Base-by-base conservation (phyloP, 2,888 invertebrate species). In the Ganaspis brasiliensis region DNA sequence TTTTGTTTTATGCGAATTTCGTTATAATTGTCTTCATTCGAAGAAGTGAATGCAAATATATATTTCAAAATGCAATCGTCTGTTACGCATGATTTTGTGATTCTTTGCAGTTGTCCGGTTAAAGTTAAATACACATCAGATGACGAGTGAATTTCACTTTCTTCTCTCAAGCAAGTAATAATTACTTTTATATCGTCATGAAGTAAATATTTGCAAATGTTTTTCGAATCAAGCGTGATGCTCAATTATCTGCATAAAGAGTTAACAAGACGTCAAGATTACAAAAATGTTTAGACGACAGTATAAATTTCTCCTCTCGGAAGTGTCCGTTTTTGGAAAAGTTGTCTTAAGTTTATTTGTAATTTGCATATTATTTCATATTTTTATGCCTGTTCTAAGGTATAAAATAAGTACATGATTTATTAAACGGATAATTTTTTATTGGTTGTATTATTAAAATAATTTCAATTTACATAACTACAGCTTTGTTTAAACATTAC, bases 71-170 rank as follows among this genome's bases (percentile, higher is more conserved):
- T 56, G 14, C 40, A 24, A 24, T 26, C 59, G 72, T 21, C 45
- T 67, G 14, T 67, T 24, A n/a, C n/a, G 24, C 45, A 67, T 4
- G 6, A 4, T 52, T 21, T 21, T 45, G 16, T 21, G 21, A 67
- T 67, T 67, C 26, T 26, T 67, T n/a, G 24, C 24, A 73, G 76
- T 52, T 35, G 10, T 26, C 21, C 67, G 57, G 37, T 75, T 56
- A 10, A 57, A 56, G 31, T 31, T 67, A 45, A 21, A 12, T 19
- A 73, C 74, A 45, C 73, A 61, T 61, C 40, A 40, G 57, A 8
- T 61, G 67, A 76, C 82, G 79, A 72, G 86, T 86, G 83, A 87
- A 87, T 86, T 87, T 86, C 79, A 87, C 87, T 88, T 88, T 87
- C 85, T 78, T 86, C 82, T 78, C 45, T 76, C 45, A 59, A 40